These are phyloP conservation scores for Tetrapedia diversipes DNA, from an alignment of 2,888 invertebrate genomes.

Conservation along the genomic window DNA sequence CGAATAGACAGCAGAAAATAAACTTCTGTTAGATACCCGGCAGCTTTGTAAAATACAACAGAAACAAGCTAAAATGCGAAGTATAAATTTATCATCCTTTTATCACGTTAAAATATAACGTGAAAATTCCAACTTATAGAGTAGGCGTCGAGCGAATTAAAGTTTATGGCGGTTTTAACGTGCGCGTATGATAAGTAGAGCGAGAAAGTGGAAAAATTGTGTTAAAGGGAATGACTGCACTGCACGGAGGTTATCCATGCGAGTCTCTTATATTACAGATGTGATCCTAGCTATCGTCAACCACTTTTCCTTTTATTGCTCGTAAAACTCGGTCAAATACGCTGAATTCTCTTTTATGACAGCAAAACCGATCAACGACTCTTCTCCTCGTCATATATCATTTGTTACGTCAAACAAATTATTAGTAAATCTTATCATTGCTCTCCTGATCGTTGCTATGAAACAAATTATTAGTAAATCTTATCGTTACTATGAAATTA, in stretches of 20 bases:
- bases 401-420: not conserved
- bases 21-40: too few relatives aligned
- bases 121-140: too few relatives aligned
- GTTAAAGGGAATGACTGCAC: not conserved
- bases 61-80: too few relatives aligned
- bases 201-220: not conserved
- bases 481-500: too few relatives aligned
- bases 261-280: not conserved
- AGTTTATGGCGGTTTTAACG: too few relatives aligned
- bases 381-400: not conserved
- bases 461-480: too few relatives aligned
- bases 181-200: too few relatives aligned
- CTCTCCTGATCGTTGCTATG: too few relatives aligned
- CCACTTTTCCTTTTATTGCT: not conserved
- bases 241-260: not conserved
- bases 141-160: too few relatives aligned
- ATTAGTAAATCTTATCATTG: not conserved
- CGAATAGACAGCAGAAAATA: not conserved
- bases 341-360: constrained; percentile 1
- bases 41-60: too few relatives aligned
- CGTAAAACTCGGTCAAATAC: constrained; percentile 1
- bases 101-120: too few relatives aligned
- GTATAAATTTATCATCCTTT: too few relatives aligned
- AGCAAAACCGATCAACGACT: not conserved
- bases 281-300: not conserved